Percentiles rank a stretch among this genome's conserved stretches.
phyloP scores from a whole-genome alignment of 37 sponge, comb jelly and placozoan genomes.

The Dysidea cf. avara region DNA sequence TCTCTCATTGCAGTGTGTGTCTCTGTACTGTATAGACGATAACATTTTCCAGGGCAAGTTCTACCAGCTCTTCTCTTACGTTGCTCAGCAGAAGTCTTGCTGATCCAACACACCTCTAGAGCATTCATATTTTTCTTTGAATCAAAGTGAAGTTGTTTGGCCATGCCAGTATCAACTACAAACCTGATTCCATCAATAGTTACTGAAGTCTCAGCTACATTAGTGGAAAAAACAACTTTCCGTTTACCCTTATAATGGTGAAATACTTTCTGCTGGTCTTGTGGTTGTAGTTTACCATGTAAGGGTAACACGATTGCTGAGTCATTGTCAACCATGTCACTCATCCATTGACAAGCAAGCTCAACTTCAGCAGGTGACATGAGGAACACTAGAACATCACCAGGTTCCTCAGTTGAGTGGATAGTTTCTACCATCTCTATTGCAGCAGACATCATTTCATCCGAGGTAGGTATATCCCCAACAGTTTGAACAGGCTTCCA shows the following conservation, averaged over 20 bases:
- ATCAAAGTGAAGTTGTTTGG: no score
- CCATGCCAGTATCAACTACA: no score
- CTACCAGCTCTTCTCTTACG: no score
- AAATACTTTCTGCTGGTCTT: no score
- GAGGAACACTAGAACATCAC: no score
- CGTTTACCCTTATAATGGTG: constrained; percentile 29
- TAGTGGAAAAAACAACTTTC: constrained; percentile 84
- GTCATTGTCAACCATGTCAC: no score
- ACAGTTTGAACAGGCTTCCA: constrained; percentile 33
- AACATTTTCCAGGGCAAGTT: constrained; percentile 82
- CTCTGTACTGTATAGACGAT: constrained; percentile 66
- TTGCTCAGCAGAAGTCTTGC: no score
- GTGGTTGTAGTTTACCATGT: no score
- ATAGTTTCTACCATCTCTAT: constrained; percentile 26
- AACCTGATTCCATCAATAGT: no score
- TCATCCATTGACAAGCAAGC: constrained; percentile 56
- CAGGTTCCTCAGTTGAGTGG: constrained; percentile 35
- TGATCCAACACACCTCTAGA: constrained; percentile 50
- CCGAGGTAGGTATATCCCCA: no score
- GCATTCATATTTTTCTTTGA: constrained; percentile 79
- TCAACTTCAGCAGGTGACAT: constrained; percentile 76
- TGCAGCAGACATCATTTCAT: constrained; percentile 5
- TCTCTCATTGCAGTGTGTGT: constrained; percentile 41
- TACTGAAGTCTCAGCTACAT: no score
- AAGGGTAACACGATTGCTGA: no score